Evolutionary conservation across 2,888 invertebrate species (phyloP).

Genomic region (Oegoconia quadripuncta): DNA sequence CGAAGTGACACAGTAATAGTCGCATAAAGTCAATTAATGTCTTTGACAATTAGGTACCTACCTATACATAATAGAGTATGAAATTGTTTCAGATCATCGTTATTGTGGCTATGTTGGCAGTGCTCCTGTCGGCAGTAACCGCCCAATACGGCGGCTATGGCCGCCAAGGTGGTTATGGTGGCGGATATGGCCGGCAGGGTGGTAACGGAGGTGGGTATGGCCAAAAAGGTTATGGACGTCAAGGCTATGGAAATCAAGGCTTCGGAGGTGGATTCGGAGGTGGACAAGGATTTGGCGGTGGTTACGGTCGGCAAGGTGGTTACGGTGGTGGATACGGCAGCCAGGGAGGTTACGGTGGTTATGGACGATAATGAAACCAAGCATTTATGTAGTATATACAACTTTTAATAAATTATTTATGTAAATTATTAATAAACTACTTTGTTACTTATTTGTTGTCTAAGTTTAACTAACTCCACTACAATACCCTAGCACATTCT

Average conservation of each 20-base stretch:
- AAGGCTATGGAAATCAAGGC: conserved; percentile 1
- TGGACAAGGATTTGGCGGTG: conserved; percentile 10
- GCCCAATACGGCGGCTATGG: conserved; percentile 16
- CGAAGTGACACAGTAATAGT: no score
- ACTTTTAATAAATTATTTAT: no score
- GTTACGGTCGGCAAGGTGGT: conserved; percentile 12
- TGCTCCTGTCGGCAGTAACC: conserved; percentile 12
- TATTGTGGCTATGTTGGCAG: conserved; percentile 14
- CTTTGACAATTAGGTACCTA: not conserved
- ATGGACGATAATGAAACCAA: no score
- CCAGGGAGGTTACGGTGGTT: conserved; percentile 10
- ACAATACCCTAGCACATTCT: no score
- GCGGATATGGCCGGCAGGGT: conserved; percentile 3
- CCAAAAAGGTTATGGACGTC: no score
- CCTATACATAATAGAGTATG: not conserved
- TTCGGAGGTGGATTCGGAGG: conserved; percentile 12
- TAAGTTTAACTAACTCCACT: no score
- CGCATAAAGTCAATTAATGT: no score
- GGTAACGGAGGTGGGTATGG: conserved; percentile 2
- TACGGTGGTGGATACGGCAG: conserved; percentile 13
- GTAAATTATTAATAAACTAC: no score
- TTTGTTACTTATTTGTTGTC: no score
- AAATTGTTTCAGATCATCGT: conserved; percentile 18
- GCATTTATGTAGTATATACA: no score
- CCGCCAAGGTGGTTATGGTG: not conserved